phyloP scores from a whole-genome alignment of 2,113 vertebrate species.

The Callipepla californica region DNA sequence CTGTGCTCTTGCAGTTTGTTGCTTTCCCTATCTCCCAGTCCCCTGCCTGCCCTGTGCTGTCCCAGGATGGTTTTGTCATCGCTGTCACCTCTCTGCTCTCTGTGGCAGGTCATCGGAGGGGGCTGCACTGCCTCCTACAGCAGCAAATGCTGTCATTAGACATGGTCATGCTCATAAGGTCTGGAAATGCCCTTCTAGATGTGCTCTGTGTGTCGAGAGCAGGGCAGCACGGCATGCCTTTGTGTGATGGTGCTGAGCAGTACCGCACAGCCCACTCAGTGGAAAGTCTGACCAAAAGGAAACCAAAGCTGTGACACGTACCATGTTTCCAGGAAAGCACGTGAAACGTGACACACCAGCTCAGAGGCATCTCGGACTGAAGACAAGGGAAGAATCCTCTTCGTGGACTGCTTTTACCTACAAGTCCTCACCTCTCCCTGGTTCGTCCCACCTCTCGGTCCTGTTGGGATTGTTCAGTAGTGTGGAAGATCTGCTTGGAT shows the following conservation, averaged over 20 bases:
- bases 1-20: background rate
- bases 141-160: too few species aligned
- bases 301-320: background rate
- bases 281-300: conserved; percentile 26
- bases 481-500: background rate
- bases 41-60: accelerated
- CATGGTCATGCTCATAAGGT: background rate
- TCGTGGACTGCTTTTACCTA: background rate
- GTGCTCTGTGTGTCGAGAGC: background rate
- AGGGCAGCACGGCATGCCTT: background rate
- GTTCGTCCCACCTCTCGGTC: background rate
- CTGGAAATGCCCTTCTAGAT: accelerated
- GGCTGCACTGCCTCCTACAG: background rate
- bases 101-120: too few species aligned
- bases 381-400: background rate
- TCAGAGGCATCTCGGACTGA: background rate
- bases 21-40: background rate
- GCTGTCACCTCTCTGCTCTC: background rate
- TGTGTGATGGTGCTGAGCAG: background rate
- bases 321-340: background rate
- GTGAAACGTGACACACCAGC: background rate
- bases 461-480: too few species aligned
- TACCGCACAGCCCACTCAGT: background rate
- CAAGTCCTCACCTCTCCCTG: background rate
- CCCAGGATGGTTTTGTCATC: background rate